Percentiles rank a stretch among this genome's conserved stretches.
Evolutionary conservation across 53 echinoderm and acorn worm species (phyloP).

Genomic region (Mesocentrotus franciscanus): DNA sequence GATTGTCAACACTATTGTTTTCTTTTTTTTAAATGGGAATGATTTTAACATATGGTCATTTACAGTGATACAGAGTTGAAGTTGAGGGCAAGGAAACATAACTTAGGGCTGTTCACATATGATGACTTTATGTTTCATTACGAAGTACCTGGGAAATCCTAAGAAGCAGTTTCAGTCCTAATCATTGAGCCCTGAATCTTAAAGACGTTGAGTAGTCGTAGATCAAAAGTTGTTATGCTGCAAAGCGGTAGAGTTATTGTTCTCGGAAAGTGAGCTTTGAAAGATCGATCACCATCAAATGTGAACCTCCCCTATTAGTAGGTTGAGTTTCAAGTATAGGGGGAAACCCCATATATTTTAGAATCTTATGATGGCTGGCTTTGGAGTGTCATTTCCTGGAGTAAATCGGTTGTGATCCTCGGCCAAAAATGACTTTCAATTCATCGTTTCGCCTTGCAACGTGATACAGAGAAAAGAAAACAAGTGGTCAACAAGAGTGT

Average conservation of each 20-base stretch:
- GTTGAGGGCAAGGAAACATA: neutral
- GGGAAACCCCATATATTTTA: slow-evolving; percentile 44
- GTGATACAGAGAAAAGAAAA: slow-evolving; percentile 10
- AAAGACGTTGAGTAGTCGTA: neutral
- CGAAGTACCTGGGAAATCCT: neutral
- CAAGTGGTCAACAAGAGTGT: neutral
- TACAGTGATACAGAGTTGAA: neutral
- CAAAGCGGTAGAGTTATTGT: neutral
- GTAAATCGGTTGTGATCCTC: slow-evolving; percentile 23
- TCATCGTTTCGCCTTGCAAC: slow-evolving; percentile 17
- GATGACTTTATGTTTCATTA: neutral
- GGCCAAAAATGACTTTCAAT: slow-evolving; percentile 12
- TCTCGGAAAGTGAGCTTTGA: neutral
- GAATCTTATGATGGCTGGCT: neutral
- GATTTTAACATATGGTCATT: neutral
- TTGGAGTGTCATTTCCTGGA: neutral
- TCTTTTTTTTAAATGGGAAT: neutral
- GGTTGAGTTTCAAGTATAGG: neutral
- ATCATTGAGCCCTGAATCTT: neutral
- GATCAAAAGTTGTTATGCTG: neutral
- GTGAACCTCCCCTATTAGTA: neutral
- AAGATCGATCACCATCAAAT: neutral
- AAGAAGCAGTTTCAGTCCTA: neutral
- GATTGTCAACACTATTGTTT: slow-evolving; percentile 30
- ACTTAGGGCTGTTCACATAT: neutral